phyloP scores from a whole-genome alignment of 2,797 vertebrate species.

The Xiphophorus birchmanni region DNA sequence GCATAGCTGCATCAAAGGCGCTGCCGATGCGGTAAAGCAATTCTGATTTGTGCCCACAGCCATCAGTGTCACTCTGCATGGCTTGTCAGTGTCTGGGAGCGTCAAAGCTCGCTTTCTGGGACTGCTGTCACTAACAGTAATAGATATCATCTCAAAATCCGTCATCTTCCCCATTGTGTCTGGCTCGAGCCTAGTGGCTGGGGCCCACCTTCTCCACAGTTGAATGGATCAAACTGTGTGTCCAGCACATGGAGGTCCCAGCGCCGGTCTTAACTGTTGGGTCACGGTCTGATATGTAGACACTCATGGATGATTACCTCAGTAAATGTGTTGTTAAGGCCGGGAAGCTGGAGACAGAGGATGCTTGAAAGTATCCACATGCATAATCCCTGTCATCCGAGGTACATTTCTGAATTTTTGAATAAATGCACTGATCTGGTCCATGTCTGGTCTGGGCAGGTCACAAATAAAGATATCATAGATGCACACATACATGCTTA shows the following conservation, averaged over 20 bases:
- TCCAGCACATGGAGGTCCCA: constrained; percentile 57
- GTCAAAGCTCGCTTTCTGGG: constrained; percentile 83
- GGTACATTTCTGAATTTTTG: constrained; percentile 29
- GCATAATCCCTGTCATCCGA: constrained; percentile 47
- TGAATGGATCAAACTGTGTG: constrained; percentile 56
- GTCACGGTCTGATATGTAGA: constrained; percentile 75
- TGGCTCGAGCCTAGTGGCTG: constrained; percentile 62
- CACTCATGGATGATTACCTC: constrained; percentile 75
- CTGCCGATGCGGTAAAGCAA: constrained; percentile 85
- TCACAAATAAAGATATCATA: constrained; percentile 34
- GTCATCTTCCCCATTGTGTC: constrained; percentile 70
- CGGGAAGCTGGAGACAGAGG: constrained; percentile 37
- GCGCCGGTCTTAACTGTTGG: constrained; percentile 77
- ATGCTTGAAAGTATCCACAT: constrained; percentile 50
- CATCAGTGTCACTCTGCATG: constrained; percentile 87
- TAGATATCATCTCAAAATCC: constrained; percentile 90
- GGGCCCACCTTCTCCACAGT: constrained; percentile 72
- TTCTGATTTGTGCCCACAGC: constrained; percentile 92
- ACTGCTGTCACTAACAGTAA: constrained; percentile 92
- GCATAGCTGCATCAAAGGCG: constrained; percentile 55
- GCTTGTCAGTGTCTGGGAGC: constrained; percentile 84
- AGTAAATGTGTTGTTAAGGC: constrained; percentile 70
- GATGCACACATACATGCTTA: constrained; percentile 20
- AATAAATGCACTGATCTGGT: constrained; percentile 29
- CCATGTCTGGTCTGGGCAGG: constrained; percentile 29